Evolutionary conservation across 2,113 vertebrate species (phyloP).

Genomic region (Circaetus cinerascens): DNA sequence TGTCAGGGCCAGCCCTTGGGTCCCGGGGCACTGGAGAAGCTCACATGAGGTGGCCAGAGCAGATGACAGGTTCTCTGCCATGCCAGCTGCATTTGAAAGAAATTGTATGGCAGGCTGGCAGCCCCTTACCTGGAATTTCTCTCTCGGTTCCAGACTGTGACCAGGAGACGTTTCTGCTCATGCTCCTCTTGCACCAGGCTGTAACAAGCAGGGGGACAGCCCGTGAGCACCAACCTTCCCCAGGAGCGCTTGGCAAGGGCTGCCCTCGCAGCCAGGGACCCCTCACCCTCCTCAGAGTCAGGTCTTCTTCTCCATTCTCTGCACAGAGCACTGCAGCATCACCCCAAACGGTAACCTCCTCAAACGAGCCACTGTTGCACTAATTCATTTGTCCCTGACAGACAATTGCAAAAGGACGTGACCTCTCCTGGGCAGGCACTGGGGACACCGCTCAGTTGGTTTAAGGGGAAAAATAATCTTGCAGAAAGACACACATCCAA

Average conservation of each 20-base stretch:
- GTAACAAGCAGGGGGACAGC: constrained; percentile 4
- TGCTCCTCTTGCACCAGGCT: constrained; percentile 78
- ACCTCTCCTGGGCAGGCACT: background rate
- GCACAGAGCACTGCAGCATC: background rate
- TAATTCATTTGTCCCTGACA: background rate
- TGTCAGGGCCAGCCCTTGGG: fast-evolving
- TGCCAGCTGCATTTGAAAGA: background rate
- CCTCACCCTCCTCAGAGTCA: background rate
- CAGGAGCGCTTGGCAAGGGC: background rate
- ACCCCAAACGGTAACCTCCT: background rate
- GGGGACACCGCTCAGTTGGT: background rate
- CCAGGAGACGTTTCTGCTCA: constrained; percentile 83
- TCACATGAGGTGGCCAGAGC: background rate
- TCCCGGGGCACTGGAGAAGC: background rate
- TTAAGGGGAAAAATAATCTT: background rate
- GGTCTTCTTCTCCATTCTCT: background rate
- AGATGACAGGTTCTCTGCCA: background rate
- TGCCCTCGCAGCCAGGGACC: background rate
- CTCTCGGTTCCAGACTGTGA: constrained; percentile 84
- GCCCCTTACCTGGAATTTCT: constrained; percentile 76
- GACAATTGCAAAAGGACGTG: background rate
- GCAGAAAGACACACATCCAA: background rate
- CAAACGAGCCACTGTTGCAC: background rate
- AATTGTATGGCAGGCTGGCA: fast-evolving
- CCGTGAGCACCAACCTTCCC: background rate